Conservation (phyloP, 64 coral and sea anemone species). For the Porites australiensis region DNA sequence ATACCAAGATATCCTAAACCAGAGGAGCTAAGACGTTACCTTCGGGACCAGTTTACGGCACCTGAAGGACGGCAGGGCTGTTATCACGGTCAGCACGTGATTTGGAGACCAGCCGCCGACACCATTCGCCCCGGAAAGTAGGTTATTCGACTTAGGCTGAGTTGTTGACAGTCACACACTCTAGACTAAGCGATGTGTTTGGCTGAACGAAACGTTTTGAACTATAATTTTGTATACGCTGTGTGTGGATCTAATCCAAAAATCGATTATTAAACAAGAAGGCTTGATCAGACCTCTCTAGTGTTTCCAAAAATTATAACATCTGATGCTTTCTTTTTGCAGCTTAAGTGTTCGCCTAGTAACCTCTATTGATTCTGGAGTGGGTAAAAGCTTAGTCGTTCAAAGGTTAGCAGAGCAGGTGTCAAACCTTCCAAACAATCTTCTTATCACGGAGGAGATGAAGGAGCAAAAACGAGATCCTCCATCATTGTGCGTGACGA, state of each 20-base stretch:
- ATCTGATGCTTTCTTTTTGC: neutral
- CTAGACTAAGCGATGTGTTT: too few species aligned
- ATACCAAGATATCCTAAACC: constrained; percentile 56
- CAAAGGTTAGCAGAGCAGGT: constrained; percentile 50
- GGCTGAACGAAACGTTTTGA: too few species aligned
- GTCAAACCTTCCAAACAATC: constrained; percentile 22
- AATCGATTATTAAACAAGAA: too few species aligned
- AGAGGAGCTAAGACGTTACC: constrained; percentile 42
- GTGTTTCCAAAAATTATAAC: too few species aligned
- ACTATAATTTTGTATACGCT: too few species aligned
- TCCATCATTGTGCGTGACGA: constrained; percentile 11
- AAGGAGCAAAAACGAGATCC: neutral
- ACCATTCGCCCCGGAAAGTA: constrained; percentile 29
- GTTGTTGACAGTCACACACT: too few species aligned
- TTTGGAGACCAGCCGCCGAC: constrained; percentile 69
- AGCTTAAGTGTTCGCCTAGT: constrained; percentile 68
- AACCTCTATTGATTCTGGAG: constrained; percentile 47
- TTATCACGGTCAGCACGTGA: constrained; percentile 1
- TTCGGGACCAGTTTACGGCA: constrained; percentile 37
- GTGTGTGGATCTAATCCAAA: too few species aligned
- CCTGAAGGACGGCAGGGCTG: neutral
- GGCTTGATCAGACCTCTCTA: too few species aligned
- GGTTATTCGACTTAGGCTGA: neutral
- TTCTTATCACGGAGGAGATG: neutral
- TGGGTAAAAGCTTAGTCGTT: constrained; percentile 70